These are phyloP conservation scores for Narcine bancroftii DNA, from an alignment of 2,113 vertebrate species.

Conservation along the genomic window DNA sequence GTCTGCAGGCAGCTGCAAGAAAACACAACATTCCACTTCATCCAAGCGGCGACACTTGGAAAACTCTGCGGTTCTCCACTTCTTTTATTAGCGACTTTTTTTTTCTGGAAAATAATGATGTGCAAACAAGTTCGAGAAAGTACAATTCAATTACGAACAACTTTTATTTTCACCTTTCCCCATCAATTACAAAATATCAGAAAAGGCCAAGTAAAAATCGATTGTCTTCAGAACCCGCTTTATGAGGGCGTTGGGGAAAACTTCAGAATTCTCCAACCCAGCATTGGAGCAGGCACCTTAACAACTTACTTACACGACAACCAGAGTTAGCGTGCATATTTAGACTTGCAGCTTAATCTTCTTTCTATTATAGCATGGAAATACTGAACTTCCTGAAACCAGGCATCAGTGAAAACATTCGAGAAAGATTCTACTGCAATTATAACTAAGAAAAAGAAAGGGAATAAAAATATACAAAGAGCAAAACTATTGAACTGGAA, in stretches of 20 bases:
- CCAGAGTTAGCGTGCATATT: conserved; percentile 10
- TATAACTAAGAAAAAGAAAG: not conserved
- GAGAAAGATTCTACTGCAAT: not conserved
- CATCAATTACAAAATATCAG: not conserved
- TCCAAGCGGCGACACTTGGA: not conserved
- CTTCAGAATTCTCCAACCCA: conserved; percentile 7
- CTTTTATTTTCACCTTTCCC: not conserved
- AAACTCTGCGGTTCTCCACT: not conserved
- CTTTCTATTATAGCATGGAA: not conserved
- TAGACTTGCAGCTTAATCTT: not conserved
- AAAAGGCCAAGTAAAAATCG: not conserved
- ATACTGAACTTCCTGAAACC: not conserved
- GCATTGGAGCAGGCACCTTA: not conserved
- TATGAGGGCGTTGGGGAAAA: not conserved
- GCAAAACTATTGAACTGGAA: not conserved
- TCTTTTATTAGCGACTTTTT: not conserved
- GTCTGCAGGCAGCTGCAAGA: not conserved
- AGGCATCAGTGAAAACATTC: not conserved
- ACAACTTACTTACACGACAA: not conserved
- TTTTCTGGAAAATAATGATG: not conserved
- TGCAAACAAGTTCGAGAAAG: not conserved
- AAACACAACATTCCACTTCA: not conserved
- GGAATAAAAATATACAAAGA: not conserved
- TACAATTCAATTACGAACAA: not conserved
- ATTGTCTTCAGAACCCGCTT: not conserved